These are phyloP conservation scores for Timema podura DNA, from an alignment of 2,888 invertebrate species.

Conservation along the genomic window DNA sequence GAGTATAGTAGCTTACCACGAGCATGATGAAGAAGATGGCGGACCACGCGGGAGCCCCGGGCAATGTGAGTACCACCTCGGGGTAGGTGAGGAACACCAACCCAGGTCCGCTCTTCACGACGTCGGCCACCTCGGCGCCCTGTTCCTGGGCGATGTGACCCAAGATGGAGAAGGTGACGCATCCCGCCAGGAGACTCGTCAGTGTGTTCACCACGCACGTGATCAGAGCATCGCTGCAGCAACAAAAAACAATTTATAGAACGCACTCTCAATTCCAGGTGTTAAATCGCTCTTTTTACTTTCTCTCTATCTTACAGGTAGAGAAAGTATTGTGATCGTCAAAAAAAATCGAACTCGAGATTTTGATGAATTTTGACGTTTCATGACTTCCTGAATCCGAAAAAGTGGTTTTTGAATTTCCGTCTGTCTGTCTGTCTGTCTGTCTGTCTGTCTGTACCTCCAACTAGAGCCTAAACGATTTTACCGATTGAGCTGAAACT, in stretches of 20 bases:
- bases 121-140: constrained; percentile 48
- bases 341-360: too few relatives aligned
- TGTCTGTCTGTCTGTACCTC: too few relatives aligned
- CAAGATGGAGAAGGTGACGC: constrained; percentile 70
- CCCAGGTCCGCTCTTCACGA: constrained; percentile 63
- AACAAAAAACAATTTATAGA: background rate
- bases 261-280: too few relatives aligned
- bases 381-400: too few relatives aligned
- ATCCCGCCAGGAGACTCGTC: constrained; percentile 69
- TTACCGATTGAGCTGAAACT: too few relatives aligned
- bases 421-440: too few relatives aligned
- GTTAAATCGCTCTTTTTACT: too few relatives aligned
- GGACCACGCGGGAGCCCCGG: constrained; percentile 67
- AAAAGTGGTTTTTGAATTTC: too few relatives aligned
- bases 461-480: too few relatives aligned
- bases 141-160: constrained; percentile 63
- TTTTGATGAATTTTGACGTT: too few relatives aligned
- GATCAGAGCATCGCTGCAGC: constrained; percentile 62
- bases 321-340: too few relatives aligned
- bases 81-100: constrained; percentile 71
- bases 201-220: constrained; percentile 67
- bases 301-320: too few relatives aligned
- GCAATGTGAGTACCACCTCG: constrained; percentile 67
- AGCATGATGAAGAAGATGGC: constrained; percentile 71
- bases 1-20: constrained; percentile 45